phyloP scores from a whole-genome alignment of 2,888 invertebrate genomes.

The Ephialtes manifestator region DNA sequence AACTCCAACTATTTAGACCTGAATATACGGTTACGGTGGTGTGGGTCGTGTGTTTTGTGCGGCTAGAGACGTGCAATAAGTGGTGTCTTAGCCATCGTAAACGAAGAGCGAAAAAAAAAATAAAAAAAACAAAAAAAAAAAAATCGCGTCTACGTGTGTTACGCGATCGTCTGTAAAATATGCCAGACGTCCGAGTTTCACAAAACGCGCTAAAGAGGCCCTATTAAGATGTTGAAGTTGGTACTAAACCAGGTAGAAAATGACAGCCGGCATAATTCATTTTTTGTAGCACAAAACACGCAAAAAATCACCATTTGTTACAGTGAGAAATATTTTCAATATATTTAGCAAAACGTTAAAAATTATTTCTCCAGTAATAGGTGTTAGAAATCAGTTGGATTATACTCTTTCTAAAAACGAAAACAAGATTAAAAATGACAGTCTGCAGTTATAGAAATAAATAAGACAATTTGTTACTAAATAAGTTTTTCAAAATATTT shows the following conservation, averaged over 20 bases:
- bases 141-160: slow-evolving; percentile 32
- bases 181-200: slow-evolving; percentile 75
- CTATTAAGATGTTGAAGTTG: slow-evolving; percentile 84
- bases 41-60: slow-evolving; percentile 72
- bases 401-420: neutral
- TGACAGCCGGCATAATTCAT: slow-evolving; percentile 35
- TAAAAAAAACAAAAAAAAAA: slow-evolving; percentile 33
- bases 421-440: too few relatives aligned
- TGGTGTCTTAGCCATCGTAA: slow-evolving; percentile 32
- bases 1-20: slow-evolving; percentile 85
- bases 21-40: slow-evolving; percentile 76
- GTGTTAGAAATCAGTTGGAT: slow-evolving; percentile 38
- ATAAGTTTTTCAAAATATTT: slow-evolving; percentile 1
- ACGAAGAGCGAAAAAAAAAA: slow-evolving; percentile 12
- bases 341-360: neutral
- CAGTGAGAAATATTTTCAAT: slow-evolving; percentile 1
- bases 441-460: too few relatives aligned
- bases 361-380: slow-evolving; percentile 48
- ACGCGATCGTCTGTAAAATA: slow-evolving; percentile 67
- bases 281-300: neutral
- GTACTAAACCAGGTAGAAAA: slow-evolving; percentile 69
- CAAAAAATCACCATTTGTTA: neutral
- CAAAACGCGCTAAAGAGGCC: slow-evolving; percentile 84
- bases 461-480: neutral
- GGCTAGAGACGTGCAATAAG: slow-evolving; percentile 46